Percentiles rank a stretch among this genome's conserved stretches.
These are phyloP conservation scores for Hydraecia micacea DNA, from an alignment of 2,888 invertebrate species.

Conservation along the genomic window DNA sequence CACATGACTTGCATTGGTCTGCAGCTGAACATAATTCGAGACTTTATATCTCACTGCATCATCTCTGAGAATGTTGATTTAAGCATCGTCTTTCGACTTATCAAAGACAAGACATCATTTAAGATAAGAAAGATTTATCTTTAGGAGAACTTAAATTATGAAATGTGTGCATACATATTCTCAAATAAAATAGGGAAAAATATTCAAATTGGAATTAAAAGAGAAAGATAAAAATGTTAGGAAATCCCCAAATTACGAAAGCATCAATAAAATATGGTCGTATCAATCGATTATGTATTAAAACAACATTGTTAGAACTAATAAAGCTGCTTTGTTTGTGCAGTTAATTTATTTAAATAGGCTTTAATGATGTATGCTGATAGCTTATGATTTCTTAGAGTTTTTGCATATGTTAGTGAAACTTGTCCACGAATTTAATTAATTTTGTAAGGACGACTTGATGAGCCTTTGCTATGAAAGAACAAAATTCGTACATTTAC, in stretches of 20 bases:
- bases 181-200: background rate
- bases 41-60: background rate
- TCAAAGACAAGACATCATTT: constrained; percentile 29
- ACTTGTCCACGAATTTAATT: background rate
- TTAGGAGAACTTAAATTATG: constrained; percentile 19
- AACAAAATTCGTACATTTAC: background rate
- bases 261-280: constrained; percentile 61
- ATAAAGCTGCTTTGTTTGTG: constrained; percentile 45
- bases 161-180: constrained; percentile 2
- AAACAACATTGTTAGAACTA: constrained; percentile 45
- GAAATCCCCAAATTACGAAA: constrained; percentile 63
- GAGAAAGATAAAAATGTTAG: constrained; percentile 32
- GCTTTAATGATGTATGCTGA: constrained; percentile 22
- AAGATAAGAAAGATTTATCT: constrained; percentile 32
- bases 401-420: constrained; percentile 2
- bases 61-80: constrained; percentile 17
- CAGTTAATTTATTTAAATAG: constrained; percentile 39
- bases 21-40: constrained; percentile 5
- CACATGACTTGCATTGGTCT: constrained; percentile 16
- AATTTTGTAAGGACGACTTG: background rate
- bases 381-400: constrained; percentile 1
- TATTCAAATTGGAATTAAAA: constrained; percentile 9
- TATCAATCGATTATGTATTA: constrained; percentile 48
- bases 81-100: constrained; percentile 33
- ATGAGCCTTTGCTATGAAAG: background rate